Evolutionary conservation across 2,888 invertebrate species (phyloP).

Genomic region (Cyclophora punctaria): DNA sequence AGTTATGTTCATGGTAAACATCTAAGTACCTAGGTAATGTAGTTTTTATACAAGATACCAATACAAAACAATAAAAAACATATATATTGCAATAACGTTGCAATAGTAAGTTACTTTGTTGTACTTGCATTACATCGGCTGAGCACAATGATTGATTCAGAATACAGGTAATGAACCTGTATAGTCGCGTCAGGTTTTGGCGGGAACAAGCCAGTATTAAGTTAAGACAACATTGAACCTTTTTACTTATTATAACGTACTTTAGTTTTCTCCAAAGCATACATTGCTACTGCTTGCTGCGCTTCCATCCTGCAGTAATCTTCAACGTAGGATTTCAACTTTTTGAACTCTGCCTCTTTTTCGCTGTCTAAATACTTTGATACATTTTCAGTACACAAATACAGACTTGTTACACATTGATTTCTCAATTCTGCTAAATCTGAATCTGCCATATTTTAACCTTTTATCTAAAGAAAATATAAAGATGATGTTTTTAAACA

Average conservation of each 20-base stretch:
- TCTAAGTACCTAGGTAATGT: no score
- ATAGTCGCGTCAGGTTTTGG: no score
- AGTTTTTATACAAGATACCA: no score
- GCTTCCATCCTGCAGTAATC: constrained; percentile 54
- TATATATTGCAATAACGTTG: no score
- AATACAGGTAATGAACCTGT: no score
- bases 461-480: background rate
- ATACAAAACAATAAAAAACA: no score
- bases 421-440: constrained; percentile 51
- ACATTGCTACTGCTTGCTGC: constrained; percentile 45
- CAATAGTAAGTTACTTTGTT: no score
- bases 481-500: background rate
- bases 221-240: no score
- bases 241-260: constrained; percentile 21
- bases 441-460: constrained; percentile 30
- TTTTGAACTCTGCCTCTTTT: constrained; percentile 43
- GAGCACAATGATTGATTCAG: no score
- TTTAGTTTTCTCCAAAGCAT: constrained; percentile 48
- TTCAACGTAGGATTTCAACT: constrained; percentile 42
- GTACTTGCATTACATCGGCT: no score
- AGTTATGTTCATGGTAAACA: no score
- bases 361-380: constrained; percentile 54
- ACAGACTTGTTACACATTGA: constrained; percentile 54
- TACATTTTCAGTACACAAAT: constrained; percentile 53
- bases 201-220: no score